Evolutionary conservation across 37 sponge, comb jelly and placozoan genomes (phyloP).

Genomic region (Chondrosia reniformis): DNA sequence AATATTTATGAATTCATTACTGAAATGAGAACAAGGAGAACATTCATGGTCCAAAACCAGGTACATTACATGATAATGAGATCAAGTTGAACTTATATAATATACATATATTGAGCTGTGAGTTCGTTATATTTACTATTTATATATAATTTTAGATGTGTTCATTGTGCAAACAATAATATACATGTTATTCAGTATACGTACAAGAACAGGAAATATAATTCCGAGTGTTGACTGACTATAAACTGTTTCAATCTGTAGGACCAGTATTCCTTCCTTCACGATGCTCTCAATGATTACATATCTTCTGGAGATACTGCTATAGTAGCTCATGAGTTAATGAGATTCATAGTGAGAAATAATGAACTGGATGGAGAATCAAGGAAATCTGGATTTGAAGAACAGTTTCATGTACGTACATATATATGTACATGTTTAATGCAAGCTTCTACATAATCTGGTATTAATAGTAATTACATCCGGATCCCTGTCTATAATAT

Average conservation of each 20-base stretch:
- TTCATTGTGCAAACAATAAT: too few relatives aligned
- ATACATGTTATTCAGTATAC: too few relatives aligned
- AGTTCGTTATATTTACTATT: too few relatives aligned
- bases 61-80: too few relatives aligned
- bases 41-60: slow-evolving; percentile 16
- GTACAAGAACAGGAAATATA: too few relatives aligned
- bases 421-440: too few relatives aligned
- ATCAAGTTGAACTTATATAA: too few relatives aligned
- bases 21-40: slow-evolving; percentile 15
- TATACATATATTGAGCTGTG: too few relatives aligned
- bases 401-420: background rate
- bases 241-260: background rate
- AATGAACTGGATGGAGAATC: background rate
- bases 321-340: background rate
- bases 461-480: too few relatives aligned
- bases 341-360: background rate
- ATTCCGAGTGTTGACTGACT: too few relatives aligned
- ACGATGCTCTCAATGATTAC: background rate
- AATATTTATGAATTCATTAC: slow-evolving; percentile 11
- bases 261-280: background rate
- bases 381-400: background rate
- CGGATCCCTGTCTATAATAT: background rate
- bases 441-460: too few relatives aligned
- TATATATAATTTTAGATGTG: too few relatives aligned
- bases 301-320: background rate